Evolutionary conservation across 2,797 vertebrate species (phyloP).

Genomic region (Enteromius viviparus): DNA sequence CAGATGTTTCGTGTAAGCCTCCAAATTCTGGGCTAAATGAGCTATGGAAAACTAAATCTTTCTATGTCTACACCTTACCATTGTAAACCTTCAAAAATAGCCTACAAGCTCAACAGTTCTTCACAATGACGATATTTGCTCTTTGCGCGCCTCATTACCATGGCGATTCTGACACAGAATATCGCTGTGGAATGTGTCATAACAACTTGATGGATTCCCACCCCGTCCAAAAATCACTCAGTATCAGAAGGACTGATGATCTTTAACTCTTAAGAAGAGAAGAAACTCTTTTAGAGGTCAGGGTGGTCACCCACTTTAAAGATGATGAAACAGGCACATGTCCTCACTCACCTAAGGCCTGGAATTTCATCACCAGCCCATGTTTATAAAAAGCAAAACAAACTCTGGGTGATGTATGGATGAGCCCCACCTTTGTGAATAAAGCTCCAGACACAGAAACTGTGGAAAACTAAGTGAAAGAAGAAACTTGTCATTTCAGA

Average conservation of each 20-base stretch:
- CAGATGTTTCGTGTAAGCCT: conserved; percentile 66
- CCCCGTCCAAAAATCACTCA: conserved; percentile 27
- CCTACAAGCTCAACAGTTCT: conserved; percentile 58
- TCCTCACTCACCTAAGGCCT: conserved; percentile 21
- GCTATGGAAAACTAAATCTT: conserved; percentile 62
- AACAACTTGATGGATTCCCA: conserved; percentile 41
- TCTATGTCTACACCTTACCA: conserved; percentile 62
- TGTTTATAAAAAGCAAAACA: conserved; percentile 45
- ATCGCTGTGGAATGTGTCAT: conserved; percentile 36
- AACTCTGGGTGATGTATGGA: conserved; percentile 47
- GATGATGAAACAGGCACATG: conserved; percentile 9
- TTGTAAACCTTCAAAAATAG: conserved; percentile 63
- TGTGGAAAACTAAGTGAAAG: conserved; percentile 51
- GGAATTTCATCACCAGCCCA: conserved; percentile 33
- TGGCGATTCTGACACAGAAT: conserved; percentile 26
- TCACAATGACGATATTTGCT: conserved; percentile 53
- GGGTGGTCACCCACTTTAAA: conserved; percentile 20
- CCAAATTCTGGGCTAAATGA: conserved; percentile 61
- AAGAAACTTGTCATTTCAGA: conserved; percentile 49
- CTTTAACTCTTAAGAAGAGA: conserved; percentile 14
- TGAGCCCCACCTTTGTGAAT: conserved; percentile 31
- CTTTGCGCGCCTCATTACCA: conserved; percentile 34
- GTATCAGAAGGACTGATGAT: conserved; percentile 19
- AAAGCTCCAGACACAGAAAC: conserved; percentile 47
- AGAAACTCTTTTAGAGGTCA: conserved; percentile 27